Percentiles rank a stretch among this genome's conserved stretches.
These are phyloP conservation scores for Myopa tessellatipennis DNA, from an alignment of 2,888 invertebrate species.

Conservation along the genomic window DNA sequence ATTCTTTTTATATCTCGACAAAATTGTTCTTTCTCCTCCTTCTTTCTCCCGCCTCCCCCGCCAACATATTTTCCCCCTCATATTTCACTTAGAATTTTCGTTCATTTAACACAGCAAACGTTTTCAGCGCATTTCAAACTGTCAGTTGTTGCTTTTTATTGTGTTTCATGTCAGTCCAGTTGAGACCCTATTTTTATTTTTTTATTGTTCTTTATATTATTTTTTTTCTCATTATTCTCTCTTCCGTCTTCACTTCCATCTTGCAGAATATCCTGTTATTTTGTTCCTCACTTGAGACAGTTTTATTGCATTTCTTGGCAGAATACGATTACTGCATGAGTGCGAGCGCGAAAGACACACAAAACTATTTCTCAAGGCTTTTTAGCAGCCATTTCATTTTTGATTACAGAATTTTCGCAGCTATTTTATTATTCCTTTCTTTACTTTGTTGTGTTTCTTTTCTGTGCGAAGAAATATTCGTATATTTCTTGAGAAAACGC, in stretches of 20 bases:
- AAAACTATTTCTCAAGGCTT: background rate
- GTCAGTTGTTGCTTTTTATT: conserved; percentile 11
- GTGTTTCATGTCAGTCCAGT: conserved; percentile 17
- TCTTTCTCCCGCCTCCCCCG: too few relatives aligned
- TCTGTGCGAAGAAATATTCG: too few relatives aligned
- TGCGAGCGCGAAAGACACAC: background rate
- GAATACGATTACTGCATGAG: background rate
- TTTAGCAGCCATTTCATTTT: background rate
- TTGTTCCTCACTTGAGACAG: background rate
- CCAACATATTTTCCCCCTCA: too few relatives aligned
- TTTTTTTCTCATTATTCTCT: background rate
- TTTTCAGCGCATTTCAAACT: background rate
- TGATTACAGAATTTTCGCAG: background rate
- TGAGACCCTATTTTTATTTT: background rate
- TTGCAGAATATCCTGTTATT: conserved; percentile 8
- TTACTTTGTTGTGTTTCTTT: too few relatives aligned
- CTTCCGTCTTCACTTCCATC: background rate
- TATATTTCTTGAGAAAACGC: too few relatives aligned
- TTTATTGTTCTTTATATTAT: background rate
- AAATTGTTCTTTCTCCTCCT: too few relatives aligned
- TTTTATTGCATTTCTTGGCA: conserved; percentile 10
- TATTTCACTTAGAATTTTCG: too few relatives aligned
- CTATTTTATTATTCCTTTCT: too few relatives aligned
- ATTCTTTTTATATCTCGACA: too few relatives aligned
- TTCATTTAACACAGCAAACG: background rate